Percentiles rank a stretch among this genome's conserved stretches.
These are phyloP conservation scores for Thalassoma bifasciatum DNA, from an alignment of 2,113 vertebrate genomes.

Conservation along the genomic window DNA sequence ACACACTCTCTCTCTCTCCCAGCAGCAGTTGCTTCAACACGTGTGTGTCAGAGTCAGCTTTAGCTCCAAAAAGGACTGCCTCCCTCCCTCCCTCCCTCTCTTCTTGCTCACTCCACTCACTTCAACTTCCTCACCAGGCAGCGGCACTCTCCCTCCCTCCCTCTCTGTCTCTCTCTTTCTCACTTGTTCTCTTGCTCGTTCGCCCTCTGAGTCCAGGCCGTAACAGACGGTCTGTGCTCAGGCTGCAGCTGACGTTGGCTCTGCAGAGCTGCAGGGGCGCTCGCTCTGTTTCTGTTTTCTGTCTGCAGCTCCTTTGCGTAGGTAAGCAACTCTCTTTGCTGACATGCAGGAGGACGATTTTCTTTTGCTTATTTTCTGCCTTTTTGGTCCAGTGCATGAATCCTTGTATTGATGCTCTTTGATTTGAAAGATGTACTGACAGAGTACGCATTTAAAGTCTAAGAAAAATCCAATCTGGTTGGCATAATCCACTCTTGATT, in stretches of 20 bases:
- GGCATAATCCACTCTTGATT: slow-evolving; percentile 45
- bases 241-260: slow-evolving; percentile 34
- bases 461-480: slow-evolving; percentile 34
- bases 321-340: slow-evolving; percentile 20
- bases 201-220: slow-evolving; percentile 16
- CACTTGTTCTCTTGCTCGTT: slow-evolving; percentile 4
- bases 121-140: slow-evolving; percentile 48
- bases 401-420: background rate
- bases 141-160: slow-evolving; percentile 16
- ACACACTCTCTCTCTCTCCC: no score
- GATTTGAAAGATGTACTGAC: background rate
- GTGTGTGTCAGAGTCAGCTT: slow-evolving; percentile 78
- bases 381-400: background rate
- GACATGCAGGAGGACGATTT: background rate
- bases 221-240: slow-evolving; percentile 18
- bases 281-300: slow-evolving; percentile 1
- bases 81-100: slow-evolving; percentile 18
- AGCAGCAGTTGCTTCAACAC: slow-evolving; percentile 67
- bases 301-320: background rate
- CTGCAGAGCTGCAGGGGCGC: slow-evolving; percentile 49
- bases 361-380: background rate
- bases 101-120: slow-evolving; percentile 26
- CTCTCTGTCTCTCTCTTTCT: slow-evolving; percentile 14
- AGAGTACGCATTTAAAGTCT: background rate
- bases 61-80: slow-evolving; percentile 47